Conservation (phyloP, 2,113 vertebrate genomes). For the Oryzias woworae region DNA sequence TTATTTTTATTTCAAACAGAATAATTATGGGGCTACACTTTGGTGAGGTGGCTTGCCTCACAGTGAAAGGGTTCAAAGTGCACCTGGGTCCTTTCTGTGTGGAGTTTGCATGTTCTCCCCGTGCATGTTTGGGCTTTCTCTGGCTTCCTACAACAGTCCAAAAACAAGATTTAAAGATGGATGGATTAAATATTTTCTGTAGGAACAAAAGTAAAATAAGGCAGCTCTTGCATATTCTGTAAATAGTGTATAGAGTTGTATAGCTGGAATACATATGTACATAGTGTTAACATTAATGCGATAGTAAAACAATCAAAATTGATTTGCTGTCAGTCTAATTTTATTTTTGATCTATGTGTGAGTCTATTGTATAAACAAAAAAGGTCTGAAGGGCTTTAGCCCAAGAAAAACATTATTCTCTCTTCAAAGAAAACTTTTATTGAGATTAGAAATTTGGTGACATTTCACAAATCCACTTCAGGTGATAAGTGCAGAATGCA, state of each 20-base stretch:
- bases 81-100: too few relatives aligned
- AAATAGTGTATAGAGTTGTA: constrained; percentile 30
- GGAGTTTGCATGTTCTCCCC: too few relatives aligned
- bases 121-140: too few relatives aligned
- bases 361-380: constrained; percentile 36
- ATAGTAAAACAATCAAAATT: constrained; percentile 5
- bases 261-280: constrained; percentile 31
- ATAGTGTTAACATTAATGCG: constrained; percentile 27
- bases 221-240: neutral
- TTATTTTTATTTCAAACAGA: too few relatives aligned
- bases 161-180: too few relatives aligned
- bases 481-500: constrained; percentile 46
- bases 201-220: too few relatives aligned
- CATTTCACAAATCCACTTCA: constrained; percentile 77
- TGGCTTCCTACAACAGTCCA: too few relatives aligned
- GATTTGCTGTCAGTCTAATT: constrained; percentile 30
- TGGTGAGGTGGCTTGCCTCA: too few relatives aligned
- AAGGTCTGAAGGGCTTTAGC: neutral
- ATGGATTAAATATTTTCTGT: too few relatives aligned
- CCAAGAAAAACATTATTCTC: neutral
- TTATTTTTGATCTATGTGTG: constrained; percentile 5
- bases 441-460: neutral
- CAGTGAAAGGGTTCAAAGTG: too few relatives aligned
- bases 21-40: too few relatives aligned
- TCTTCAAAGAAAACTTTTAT: neutral